Evolutionary conservation across 2,797 vertebrate genomes (phyloP).

Genomic region (Bovichtus diacanthus): DNA sequence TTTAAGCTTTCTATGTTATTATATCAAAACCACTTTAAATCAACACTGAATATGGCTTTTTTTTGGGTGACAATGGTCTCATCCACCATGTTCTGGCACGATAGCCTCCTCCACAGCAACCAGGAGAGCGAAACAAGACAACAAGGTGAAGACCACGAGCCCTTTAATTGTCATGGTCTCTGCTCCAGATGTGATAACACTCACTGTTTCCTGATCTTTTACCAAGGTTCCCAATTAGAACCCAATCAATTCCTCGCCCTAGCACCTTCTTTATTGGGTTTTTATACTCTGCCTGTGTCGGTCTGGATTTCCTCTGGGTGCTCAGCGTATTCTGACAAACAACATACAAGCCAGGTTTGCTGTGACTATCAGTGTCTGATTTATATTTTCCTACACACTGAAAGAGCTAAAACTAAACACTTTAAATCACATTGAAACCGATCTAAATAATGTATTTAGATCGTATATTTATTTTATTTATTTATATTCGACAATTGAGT

Average conservation of each 20-base stretch:
- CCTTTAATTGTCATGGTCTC: background rate
- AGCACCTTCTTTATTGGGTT: background rate
- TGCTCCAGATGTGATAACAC: conserved; percentile 12
- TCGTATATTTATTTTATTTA: no score
- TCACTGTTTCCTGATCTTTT: conserved; percentile 5
- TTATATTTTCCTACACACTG: background rate
- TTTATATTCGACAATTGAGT: background rate
- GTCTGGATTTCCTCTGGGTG: background rate
- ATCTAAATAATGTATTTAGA: no score
- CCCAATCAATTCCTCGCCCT: background rate
- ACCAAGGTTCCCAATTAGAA: conserved; percentile 19
- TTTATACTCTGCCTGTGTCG: background rate
- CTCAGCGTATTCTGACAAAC: background rate
- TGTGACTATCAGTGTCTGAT: background rate
- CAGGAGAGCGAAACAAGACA: background rate
- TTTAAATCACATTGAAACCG: background rate
- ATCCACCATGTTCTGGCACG: background rate
- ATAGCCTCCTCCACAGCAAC: background rate
- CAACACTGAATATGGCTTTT: background rate
- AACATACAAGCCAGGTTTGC: background rate
- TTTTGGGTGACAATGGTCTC: no score
- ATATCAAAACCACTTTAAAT: background rate
- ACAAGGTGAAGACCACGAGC: background rate
- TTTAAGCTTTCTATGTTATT: background rate
- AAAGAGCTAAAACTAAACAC: background rate